Conservation (phyloP, 2,113 vertebrate species). For the Amphiprion percula region DNA sequence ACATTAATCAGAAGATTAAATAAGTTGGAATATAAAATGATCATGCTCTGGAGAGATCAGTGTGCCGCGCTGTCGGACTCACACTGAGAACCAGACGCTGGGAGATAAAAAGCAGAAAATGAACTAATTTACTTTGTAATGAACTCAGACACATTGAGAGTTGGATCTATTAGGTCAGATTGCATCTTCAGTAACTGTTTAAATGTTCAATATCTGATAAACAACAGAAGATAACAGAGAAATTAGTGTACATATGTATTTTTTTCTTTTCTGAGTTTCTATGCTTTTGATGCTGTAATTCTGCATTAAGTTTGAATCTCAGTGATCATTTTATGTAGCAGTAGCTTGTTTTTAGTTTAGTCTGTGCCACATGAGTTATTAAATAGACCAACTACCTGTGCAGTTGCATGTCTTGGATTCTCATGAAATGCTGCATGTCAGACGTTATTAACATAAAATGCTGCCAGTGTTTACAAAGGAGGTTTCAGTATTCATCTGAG, state of each 20-base stretch:
- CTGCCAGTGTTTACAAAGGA: conserved; percentile 29
- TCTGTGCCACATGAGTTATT: no score
- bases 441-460: neutral
- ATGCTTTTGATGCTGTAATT: no score
- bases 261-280: no score
- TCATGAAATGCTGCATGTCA: no score
- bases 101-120: conserved; percentile 29
- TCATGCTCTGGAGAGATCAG: conserved; percentile 7
- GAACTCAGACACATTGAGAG: conserved; percentile 8
- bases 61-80: neutral
- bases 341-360: no score
- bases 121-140: conserved; percentile 22
- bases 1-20: conserved; percentile 45
- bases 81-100: conserved; percentile 1
- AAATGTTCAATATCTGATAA: neutral
- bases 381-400: no score
- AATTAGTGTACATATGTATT: no score
- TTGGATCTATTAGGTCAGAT: neutral
- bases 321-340: no score
- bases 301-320: no score
- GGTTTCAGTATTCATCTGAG: conserved; percentile 17
- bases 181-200: conserved; percentile 3
- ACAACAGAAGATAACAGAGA: neutral
- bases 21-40: conserved; percentile 34
- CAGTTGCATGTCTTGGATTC: no score